Percentiles rank a stretch among this genome's conserved stretches.
Conservation (phyloP, 2,797 vertebrate species). For the Myioborus miniatus region DNA sequence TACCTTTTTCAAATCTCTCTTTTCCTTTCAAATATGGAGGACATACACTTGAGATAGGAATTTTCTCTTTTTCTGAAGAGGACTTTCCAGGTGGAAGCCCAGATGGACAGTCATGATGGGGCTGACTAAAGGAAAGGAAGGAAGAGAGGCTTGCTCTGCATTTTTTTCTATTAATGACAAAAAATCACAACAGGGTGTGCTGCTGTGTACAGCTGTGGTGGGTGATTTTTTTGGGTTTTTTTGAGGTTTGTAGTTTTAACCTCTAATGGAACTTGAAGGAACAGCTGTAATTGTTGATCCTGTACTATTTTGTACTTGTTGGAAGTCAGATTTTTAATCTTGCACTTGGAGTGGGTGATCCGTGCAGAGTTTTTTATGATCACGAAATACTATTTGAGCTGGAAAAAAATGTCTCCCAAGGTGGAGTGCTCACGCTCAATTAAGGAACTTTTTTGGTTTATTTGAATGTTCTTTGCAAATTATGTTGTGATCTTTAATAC, state of each 20-base stretch:
- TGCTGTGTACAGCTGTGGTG: slow-evolving; percentile 41
- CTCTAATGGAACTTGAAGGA: slow-evolving; percentile 43
- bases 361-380: neutral
- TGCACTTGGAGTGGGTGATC: neutral
- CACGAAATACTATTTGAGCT: neutral
- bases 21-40: neutral
- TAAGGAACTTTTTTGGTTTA: neutral
- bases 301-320: slow-evolving; percentile 35
- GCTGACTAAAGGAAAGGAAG: neutral
- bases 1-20: neutral
- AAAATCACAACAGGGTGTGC: neutral
- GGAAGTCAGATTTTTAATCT: slow-evolving; percentile 35
- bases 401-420: neutral
- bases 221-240: neutral
- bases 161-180: neutral
- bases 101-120: neutral
- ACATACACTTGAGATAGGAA: neutral
- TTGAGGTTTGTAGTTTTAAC: slow-evolving; percentile 39
- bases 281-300: neutral
- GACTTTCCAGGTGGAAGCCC: neutral
- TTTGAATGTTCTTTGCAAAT: neutral
- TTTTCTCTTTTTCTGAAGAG: neutral
- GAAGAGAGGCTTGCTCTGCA: neutral
- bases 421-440: rapidly evolving
- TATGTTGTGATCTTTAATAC: neutral